Percentiles rank a stretch among this genome's conserved stretches.
phyloP scores from a whole-genome alignment of 2,113 vertebrate species.

The Colinus virginianus region DNA sequence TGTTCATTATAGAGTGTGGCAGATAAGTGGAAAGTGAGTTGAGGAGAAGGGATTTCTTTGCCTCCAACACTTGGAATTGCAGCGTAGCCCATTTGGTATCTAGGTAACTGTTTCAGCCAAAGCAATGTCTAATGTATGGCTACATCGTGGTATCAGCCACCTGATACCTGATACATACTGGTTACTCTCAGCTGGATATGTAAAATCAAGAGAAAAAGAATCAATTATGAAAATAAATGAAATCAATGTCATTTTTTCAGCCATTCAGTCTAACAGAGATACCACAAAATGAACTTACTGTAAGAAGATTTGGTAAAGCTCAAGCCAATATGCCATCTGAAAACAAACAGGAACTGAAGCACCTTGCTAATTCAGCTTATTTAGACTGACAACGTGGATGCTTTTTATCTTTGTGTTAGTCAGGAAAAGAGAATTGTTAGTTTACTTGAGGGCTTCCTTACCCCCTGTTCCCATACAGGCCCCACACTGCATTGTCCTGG shows the following conservation, averaged over 20 bases:
- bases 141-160: neutral
- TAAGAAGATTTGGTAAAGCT: neutral
- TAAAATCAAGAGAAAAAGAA: neutral
- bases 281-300: neutral
- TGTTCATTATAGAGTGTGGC: neutral
- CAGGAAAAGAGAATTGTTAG: neutral
- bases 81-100: slow-evolving; percentile 16
- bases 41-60: neutral
- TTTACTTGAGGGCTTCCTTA: neutral
- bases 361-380: neutral
- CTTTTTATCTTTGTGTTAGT: neutral
- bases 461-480: neutral
- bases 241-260: neutral
- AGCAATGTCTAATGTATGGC: neutral
- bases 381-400: neutral
- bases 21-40: neutral
- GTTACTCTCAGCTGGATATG: neutral
- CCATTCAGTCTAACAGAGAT: neutral
- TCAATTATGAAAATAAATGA: neutral
- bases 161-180: neutral
- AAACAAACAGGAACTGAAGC: neutral
- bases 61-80: slow-evolving; percentile 4
- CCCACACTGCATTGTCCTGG: neutral
- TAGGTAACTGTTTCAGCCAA: neutral
- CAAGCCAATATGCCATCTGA: neutral